Percentiles rank a stretch among this genome's conserved stretches.
These are phyloP conservation scores for Odontomyia ornata DNA, from an alignment of 2,888 invertebrate species.

Conservation along the genomic window DNA sequence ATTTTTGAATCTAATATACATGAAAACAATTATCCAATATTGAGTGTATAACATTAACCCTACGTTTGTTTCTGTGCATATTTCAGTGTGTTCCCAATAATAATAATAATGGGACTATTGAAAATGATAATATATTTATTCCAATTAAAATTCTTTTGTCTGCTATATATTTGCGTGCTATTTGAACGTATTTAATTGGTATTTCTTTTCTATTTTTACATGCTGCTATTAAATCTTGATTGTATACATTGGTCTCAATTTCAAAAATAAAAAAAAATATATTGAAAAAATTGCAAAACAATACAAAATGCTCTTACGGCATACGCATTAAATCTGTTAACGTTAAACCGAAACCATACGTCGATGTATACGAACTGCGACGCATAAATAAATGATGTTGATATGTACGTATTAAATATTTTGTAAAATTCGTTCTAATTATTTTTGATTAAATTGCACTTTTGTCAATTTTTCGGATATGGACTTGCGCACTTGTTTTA, in stretches of 20 bases:
- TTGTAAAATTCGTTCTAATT: not conserved
- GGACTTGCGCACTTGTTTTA: not conserved
- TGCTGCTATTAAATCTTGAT: slow-evolving; percentile 28
- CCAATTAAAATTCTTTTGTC: too few relatives aligned
- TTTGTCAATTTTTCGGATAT: not conserved
- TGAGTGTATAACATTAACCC: too few relatives aligned
- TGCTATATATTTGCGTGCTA: not conserved
- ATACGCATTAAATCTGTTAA: not conserved
- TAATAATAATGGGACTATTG: too few relatives aligned
- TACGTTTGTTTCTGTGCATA: too few relatives aligned
- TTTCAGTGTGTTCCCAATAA: too few relatives aligned
- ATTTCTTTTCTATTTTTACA: slow-evolving; percentile 32
- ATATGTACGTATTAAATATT: slow-evolving; percentile 34
- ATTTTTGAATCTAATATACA: too few relatives aligned
- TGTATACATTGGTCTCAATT: slow-evolving; percentile 1
- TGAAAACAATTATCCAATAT: too few relatives aligned
- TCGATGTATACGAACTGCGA: not conserved
- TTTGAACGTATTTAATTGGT: slow-evolving; percentile 11
- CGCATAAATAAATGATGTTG: not conserved
- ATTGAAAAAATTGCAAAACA: not conserved
- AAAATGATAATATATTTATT: too few relatives aligned
- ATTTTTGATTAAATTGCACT: slow-evolving; percentile 20
- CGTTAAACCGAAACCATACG: not conserved
- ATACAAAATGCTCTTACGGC: not conserved
- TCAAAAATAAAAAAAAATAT: not conserved